A percentile compares a stretch with the other conserved stretches of the same genome.
Evolutionary conservation across 2,797 vertebrate genomes (phyloP).

Genomic region (Pangasius mekongensis): DNA sequence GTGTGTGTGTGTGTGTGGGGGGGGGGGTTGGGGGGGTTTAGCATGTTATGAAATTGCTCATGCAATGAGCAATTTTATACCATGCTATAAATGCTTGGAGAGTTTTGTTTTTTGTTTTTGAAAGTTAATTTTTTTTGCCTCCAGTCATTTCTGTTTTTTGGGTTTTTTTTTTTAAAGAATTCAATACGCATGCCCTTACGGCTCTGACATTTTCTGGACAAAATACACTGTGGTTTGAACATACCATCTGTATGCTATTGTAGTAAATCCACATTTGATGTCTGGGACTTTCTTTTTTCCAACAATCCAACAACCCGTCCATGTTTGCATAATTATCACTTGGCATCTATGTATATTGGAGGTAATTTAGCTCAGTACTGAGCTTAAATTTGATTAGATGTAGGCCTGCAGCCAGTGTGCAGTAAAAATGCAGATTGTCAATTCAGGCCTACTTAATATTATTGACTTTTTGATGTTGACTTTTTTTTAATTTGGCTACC

Average conservation of each 20-base stretch:
- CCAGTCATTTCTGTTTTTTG: background rate
- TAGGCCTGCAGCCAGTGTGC: background rate
- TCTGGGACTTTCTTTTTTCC: background rate
- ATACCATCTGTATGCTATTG: slow-evolving; percentile 20
- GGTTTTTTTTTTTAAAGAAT: background rate
- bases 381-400: slow-evolving; percentile 24
- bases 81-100: background rate
- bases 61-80: no score
- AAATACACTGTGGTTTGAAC: background rate
- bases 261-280: slow-evolving; percentile 20
- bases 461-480: background rate
- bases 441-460: background rate
- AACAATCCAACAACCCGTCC: background rate
- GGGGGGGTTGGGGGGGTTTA: no score
- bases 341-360: slow-evolving; percentile 6
- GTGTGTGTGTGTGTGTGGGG: no score
- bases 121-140: background rate
- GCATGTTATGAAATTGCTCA: no score
- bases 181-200: background rate
- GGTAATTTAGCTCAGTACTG: slow-evolving; percentile 2
- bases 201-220: background rate
- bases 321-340: slow-evolving; percentile 26
- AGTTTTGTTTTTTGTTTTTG: background rate
- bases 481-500: background rate
- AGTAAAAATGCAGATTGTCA: background rate